A percentile compares a stretch with the other conserved stretches of the same genome.
Evolutionary conservation across 2,113 vertebrate species (phyloP).

Genomic region (Lagenorhynchus albirostris): DNA sequence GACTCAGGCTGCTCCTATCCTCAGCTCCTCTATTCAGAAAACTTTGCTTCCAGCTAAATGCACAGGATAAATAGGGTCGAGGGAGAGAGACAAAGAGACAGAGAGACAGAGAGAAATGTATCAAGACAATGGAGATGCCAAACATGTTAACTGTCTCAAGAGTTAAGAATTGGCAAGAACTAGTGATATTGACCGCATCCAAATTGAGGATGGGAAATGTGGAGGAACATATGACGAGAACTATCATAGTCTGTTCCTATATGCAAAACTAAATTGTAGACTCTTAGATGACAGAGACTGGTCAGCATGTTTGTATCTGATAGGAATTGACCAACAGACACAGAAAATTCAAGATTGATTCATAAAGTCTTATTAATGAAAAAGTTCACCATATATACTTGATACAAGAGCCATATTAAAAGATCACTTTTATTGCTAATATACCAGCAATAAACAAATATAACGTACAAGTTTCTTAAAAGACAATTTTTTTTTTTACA

Average conservation of each 20-base stretch:
- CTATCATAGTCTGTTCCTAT: not conserved
- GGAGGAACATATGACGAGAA: not conserved
- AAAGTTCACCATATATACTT: not conserved
- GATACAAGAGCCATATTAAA: not conserved
- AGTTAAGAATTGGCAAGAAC: not conserved
- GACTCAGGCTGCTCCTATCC: not conserved
- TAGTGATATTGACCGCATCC: not conserved
- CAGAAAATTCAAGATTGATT: not conserved
- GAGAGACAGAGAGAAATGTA: not conserved
- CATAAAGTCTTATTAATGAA: not conserved
- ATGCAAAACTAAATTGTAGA: not conserved
- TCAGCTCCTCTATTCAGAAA: not conserved
- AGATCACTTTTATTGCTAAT: not conserved
- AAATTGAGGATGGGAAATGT: not conserved
- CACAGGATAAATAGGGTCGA: not conserved
- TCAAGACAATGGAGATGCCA: not conserved
- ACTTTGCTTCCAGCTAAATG: not conserved
- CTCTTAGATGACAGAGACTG: not conserved
- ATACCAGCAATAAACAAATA: not conserved
- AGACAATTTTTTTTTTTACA: not conserved
- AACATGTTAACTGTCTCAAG: not conserved
- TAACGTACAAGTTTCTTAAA: not conserved
- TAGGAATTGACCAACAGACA: not conserved
- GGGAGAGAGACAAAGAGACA: fast-evolving
- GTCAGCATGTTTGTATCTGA: not conserved